Conservation (phyloP, 2,113 vertebrate species). For the Trinectes maculatus region DNA sequence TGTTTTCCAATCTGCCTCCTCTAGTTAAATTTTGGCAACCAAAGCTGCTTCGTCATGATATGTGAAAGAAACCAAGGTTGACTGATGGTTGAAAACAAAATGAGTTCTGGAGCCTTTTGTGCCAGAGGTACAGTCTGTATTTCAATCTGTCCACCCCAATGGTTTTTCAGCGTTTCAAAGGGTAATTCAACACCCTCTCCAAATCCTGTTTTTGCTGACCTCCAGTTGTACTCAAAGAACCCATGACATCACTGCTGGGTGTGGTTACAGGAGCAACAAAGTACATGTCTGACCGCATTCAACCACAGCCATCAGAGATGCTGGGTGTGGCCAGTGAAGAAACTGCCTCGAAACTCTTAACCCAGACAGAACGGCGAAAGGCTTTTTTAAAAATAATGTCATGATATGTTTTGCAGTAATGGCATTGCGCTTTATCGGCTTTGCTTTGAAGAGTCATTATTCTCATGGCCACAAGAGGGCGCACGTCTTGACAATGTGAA, state of each 20-base stretch:
- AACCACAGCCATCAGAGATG: conserved; percentile 6
- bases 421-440: not conserved
- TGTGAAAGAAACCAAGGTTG: not conserved
- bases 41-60: not conserved
- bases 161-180: not conserved
- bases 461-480: not conserved
- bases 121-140: not conserved
- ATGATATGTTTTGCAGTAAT: not conserved
- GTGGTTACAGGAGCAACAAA: conserved; percentile 2
- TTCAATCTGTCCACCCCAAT: not conserved
- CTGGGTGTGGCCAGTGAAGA: conserved; percentile 2
- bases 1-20: too few relatives aligned
- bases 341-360: not conserved
- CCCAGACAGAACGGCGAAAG: not conserved
- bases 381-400: too few relatives aligned
- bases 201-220: conserved; percentile 5
- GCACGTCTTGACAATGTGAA: not conserved
- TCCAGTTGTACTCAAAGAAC: not conserved
- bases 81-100: not conserved
- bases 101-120: not conserved
- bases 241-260: conserved; percentile 1
- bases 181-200: not conserved
- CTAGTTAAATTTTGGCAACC: not conserved
- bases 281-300: conserved; percentile 4
- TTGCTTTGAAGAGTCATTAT: not conserved